Base-by-base conservation (phyloP, 2,797 vertebrate species). In the Chaetophractus vellerosus region DNA sequence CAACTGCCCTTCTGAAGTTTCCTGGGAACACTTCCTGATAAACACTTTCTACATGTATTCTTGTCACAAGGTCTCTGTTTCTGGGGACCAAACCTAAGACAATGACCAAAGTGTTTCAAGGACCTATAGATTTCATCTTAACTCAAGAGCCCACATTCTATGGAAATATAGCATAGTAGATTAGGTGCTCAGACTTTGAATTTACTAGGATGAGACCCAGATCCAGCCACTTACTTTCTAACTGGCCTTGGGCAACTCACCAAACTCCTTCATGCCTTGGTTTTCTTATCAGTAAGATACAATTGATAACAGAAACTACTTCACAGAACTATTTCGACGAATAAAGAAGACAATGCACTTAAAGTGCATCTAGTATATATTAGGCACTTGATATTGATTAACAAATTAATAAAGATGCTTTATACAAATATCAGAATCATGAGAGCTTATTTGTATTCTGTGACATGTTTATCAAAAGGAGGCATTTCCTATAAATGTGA, bases 391-490 rank as follows among this genome's bases (percentile, higher is more conserved):
- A 41, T 55, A 72, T 52, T 92, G 24, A 79, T 68, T 82, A 68
- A n/a, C 28, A 94, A 94, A 48, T 64, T 41, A 66, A 90, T 23
- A 59, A 74, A 52, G 41, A n/a, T 36, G 19, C 52, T 80, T 83
- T 50, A 38, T 38, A 0, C 38, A 63, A 61, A 18, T 50, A 57
- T 74, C 5, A 38, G 21, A 36, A 50, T 74, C 7, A 38, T 11
- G 69, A 71, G 19, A 31, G 14, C 38, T 50, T 78, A 11, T 81
- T 38, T 84, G 48, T 66, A 90, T 79, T 26, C 8, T 41, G 26
- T 45, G n/a, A n/a, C 36, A 64, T 41, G 12, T 74, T 50, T 87
- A 36, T 83, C 5, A 63, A 57, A 86, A 80, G 74, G 86, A 90
- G 57, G 55, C 10, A 19, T 52, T 86, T 94, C 31, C 33, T 38